These are phyloP conservation scores for Eudorcas thomsonii DNA, from an alignment of 2,113 vertebrate species.

Conservation along the genomic window DNA sequence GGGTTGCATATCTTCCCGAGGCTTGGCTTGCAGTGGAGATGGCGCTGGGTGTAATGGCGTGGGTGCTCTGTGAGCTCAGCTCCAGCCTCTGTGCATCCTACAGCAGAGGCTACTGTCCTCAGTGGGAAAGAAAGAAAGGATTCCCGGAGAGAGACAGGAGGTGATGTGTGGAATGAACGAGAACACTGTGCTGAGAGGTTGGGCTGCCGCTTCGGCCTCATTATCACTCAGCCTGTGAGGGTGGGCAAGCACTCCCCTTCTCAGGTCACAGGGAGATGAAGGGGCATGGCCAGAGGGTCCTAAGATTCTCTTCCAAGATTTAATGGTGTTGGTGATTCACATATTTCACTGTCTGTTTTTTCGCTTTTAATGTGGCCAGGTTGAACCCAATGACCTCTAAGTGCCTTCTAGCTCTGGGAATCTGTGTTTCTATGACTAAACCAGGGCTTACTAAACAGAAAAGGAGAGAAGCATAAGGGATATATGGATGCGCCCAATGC, in stretches of 20 bases:
- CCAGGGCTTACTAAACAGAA: neutral
- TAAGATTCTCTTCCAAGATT: neutral
- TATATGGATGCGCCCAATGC: neutral
- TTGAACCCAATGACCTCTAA: neutral
- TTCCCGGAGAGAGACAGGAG: neutral
- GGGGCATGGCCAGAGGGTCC: neutral
- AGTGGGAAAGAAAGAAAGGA: neutral
- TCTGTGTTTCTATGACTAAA: neutral
- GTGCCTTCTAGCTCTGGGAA: neutral
- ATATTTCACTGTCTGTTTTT: neutral
- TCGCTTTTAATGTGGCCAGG: neutral
- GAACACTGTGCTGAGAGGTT: neutral
- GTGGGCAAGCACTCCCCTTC: neutral
- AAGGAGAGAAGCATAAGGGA: neutral
- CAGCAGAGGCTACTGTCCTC: neutral
- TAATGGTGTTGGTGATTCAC: neutral
- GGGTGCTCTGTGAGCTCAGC: neutral
- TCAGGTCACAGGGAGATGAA: neutral
- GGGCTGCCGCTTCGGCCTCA: fast-evolving
- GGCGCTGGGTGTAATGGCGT: too few species aligned
- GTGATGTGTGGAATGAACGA: neutral
- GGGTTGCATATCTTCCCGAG: fast-evolving
- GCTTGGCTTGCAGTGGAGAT: neutral
- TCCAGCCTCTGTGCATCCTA: neutral
- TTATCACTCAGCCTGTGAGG: neutral